Base-by-base conservation (phyloP, 2,113 vertebrate genomes). In the Prolemur simus region DNA sequence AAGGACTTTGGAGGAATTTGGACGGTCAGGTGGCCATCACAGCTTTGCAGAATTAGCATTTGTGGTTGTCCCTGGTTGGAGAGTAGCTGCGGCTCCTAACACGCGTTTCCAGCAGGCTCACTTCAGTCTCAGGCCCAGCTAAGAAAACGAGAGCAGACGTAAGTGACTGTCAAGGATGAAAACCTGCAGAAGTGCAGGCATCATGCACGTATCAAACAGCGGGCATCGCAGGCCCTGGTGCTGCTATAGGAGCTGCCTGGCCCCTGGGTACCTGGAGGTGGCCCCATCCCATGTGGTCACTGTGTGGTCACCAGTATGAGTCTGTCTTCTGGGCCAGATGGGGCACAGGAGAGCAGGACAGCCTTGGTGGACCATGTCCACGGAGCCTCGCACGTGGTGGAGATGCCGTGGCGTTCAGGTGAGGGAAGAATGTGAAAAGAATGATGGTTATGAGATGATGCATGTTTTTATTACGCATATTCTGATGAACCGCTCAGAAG, bases 381-480 rank as follows among this genome's bases (percentile, higher is more conserved):
- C 5, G 15, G 52, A 5, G 3, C 18, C 14, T 37, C 8, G n/a
- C 34, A 45, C 54, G 0, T 4, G 20, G 60, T 2, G 8, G 69
- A 13, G 4, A 9, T 3, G 39, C n/a, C 27, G 52, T 11, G 18
- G 47, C 10, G 1, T 52, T 45, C 3, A 3, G 58, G 45, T 23
- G 10, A 6, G 39, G 23, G 49, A 29, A 0, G 3, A 39, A 76
- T 25, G 4, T 8, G 6, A 32, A 32, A 60, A 21, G 20, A 29
- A 5, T 17, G 0, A 0, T 17, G 15, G 3, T 21, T 23, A 17
- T 34, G 77, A 9, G 8, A 13, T 9, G 54, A 29, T 15, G 6
- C 0, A 14, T 4, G 7, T 18, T 66, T 47, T 20, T 76, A 10
- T 14, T 29, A 2, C 18, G 11, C 12, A 0, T 34, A 32, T 39